phyloP scores from a whole-genome alignment of 1,140 invertebrate species.

The Calosoma granatense region DNA sequence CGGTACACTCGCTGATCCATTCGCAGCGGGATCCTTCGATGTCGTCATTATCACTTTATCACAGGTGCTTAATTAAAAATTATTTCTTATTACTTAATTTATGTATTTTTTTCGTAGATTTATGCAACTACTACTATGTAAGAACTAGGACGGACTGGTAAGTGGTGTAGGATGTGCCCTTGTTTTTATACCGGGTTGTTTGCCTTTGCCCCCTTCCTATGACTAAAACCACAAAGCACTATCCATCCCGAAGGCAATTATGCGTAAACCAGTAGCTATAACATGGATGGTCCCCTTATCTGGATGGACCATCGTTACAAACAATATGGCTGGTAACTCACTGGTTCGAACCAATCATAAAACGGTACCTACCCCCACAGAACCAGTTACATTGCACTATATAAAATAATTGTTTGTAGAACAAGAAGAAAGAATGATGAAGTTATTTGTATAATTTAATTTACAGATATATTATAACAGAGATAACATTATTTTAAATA shows the following conservation, averaged over 20 bases:
- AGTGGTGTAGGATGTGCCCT: conserved; percentile 9
- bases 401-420: background rate
- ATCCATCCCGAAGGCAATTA: conserved; percentile 24
- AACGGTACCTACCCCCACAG: too few relatives aligned
- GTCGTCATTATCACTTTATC: conserved; percentile 11
- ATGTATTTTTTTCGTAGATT: conserved; percentile 10
- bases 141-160: background rate
- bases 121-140: background rate
- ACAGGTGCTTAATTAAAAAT: background rate
- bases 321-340: conserved; percentile 1
- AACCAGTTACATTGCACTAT: too few relatives aligned
- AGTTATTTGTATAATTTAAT: background rate
- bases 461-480: conserved; percentile 8
- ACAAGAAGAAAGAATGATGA: background rate
- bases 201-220: conserved; percentile 14
- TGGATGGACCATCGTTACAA: background rate
- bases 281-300: conserved; percentile 10
- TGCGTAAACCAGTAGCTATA: conserved; percentile 24
- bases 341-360: background rate
- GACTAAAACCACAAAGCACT: background rate
- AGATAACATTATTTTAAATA: conserved; percentile 13
- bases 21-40: background rate
- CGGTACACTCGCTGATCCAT: background rate
- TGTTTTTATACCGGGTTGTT: conserved; percentile 16
- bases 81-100: background rate